Evolutionary conservation across 2,888 invertebrate genomes (phyloP), one percentile per base, ranked within the genome.

Genomic region (Ramazzottius varieornatus): DNA sequence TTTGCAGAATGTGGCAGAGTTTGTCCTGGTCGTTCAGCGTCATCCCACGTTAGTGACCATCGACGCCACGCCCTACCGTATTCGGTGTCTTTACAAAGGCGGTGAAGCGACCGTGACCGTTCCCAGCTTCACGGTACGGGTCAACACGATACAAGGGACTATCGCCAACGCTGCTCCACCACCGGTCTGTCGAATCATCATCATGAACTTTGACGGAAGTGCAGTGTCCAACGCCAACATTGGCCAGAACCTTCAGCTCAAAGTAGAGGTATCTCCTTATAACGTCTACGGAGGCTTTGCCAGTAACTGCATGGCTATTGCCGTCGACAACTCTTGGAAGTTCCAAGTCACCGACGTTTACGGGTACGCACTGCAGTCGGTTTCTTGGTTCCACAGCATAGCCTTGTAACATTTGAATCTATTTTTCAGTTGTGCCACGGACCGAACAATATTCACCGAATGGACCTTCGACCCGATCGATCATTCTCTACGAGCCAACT

Each of bases 91-190:
- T 66, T 93, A 93, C 75, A 88, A 90, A 76, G 90, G 89, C 0
- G 90, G 89, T 67, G 89, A 89, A 75, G 88, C 88, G 75, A 89
- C 88, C 70, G 88, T 92, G 0, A 89, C 88, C 0, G 79, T 90
- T 46, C 8, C 32, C 8, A 16, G 63, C 29, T 4, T 66, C 16
- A 32, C 65, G 20, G n/a, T 32, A 33, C 90, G 90, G 13, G 91
- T 91, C 90, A 77, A 91, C 69, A 91, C 91, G 0, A 91, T 91
- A 0, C 90, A 90, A 1, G 91, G 91, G 65, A 92, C 91, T 0
- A 91, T 92, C 68, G 90, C 90, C 54, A 91, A 92, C 73, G 91
- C 90, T 0, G 91, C 91, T 65, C 91, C 91, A 33, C 90, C 91
- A 64, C 91, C 91, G 13, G 86, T 86, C 16, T 91, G 91, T 75